Base-by-base conservation (phyloP, 2,797 vertebrate genomes). In the Synanceia verrucosa region DNA sequence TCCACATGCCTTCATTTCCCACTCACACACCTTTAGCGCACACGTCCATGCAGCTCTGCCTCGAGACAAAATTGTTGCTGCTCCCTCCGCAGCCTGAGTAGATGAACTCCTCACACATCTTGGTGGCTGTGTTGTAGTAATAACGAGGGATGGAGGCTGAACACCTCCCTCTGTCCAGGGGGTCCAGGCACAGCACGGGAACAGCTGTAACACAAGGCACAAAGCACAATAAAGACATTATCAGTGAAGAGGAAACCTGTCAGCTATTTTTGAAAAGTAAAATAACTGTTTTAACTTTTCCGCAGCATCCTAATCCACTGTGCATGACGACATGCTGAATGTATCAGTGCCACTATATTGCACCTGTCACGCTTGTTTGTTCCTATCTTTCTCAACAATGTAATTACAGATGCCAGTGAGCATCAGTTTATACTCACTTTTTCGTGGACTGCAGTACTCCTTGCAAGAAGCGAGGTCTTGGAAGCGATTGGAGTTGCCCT, bases 41-140 rank as follows among this genome's bases (percentile, higher is more conserved):
- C 73, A 94, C 93, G 0, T 89, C 92, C 65, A 87, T 85, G 83
- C 98, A 99, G 64, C 86, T 93, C 3, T 72, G 82, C 70, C 87
- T 86, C 1, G 86, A 93, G 59, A 93, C 79, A 0, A 99, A 99
- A 89, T 99, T 99, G 88, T 99, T 99, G 80, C 91, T 91, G 84
- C 96, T 98, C 39, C 97, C 96, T 5, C 97, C 96, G 5, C 97
- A 99, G 72, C 97, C 97, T 0, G 95, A 94, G 13, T 97, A 99
- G 23, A 52, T 77, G 63, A 99, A 99, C 86, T 94, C 77, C 74
- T 96, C 92, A 29, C 97, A 99, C 26, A 61, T 90, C 75, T 91
- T 94, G 68, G 85, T 91, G 70, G 85, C 88, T 11, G 33, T 2
- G 61, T 97, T 96, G 86, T 95, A 99, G 89, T 97, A 96, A 87